These are phyloP conservation scores for Tetropium fuscum DNA, from an alignment of 2,888 invertebrate genomes.

Conservation along the genomic window DNA sequence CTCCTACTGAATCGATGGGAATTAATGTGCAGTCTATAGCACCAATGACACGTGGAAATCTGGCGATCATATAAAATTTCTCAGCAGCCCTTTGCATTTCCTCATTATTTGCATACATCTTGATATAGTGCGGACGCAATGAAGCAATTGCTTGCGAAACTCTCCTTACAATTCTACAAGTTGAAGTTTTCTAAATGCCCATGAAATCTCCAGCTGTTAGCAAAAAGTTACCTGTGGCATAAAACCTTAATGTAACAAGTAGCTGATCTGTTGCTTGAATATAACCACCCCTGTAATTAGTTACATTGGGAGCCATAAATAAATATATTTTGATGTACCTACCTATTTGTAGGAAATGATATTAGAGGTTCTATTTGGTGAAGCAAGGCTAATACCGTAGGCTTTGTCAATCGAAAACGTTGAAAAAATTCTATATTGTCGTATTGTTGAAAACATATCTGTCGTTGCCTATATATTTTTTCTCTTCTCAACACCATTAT, in stretches of 20 bases:
- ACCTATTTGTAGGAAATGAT: no score
- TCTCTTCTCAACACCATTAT: no score
- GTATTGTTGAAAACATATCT: no score
- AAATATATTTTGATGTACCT: no score
- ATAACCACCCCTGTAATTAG: no score
- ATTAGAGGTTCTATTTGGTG: no score
- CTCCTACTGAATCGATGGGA: conserved; percentile 48
- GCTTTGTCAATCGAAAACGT: no score
- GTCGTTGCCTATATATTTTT: no score
- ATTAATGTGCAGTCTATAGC: conserved; percentile 49
- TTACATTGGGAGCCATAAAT: no score
- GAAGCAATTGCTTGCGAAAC: conserved; percentile 27
- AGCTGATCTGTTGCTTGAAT: no score
- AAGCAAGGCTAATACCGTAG: no score
- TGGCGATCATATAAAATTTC: conserved; percentile 41
- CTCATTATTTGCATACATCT: conserved; percentile 29
- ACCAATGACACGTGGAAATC: conserved; percentile 40
- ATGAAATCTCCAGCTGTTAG: conserved; percentile 21
- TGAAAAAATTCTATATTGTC: no score
- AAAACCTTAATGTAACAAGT: conserved; percentile 29
- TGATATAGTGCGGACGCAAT: conserved; percentile 24
- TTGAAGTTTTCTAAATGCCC: conserved; percentile 23
- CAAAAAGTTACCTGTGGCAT: conserved; percentile 29
- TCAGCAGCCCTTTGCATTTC: conserved; percentile 24
- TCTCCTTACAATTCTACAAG: conserved; percentile 9